Evolutionary conservation across 2,113 vertebrate species (phyloP), one percentile per base, ranked within the genome.

Genomic region (Uria aalge): DNA sequence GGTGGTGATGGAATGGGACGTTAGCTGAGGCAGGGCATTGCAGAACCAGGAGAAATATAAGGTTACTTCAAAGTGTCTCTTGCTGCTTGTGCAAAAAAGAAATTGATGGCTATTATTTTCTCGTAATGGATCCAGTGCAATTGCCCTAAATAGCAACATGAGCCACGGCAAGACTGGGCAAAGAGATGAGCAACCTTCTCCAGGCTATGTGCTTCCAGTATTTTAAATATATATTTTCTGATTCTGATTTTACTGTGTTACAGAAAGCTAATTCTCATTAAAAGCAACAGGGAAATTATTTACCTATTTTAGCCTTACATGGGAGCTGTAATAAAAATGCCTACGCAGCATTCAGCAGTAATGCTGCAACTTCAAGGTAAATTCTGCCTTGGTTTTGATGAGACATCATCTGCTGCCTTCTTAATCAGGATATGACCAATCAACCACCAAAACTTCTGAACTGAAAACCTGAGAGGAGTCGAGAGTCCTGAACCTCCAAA

Each of bases 191-290:
- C 71, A 57, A 2, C 77, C 20, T 74, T 15, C 47, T 36, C 60
- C 34, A n/a, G 19, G 0, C 38, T 0, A 0, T 6, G 11, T n/a
- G 60, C 55, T 68, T 52, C 73, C 69, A 43, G 76, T 6, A 34
- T 52, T 85, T 85, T 17, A 67, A 56, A 48, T 17, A 8, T 1
- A 1, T 36, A 6, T 72, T 36, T 48, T 47, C 68, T 60, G 27
- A 38, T 47, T 30, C 18, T n/a, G 56, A 27, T 55, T 69, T 79
- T 75, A 38, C 34, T 50, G 5, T 10, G 22, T 60, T 68, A 24
- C 32, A 38, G 20, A 8, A 66, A 57, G 64, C 53, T 81, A 57
- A 87, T 93, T 85, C 36, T 84, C 60, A 15, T 79, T 48, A 36
- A 68, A 69, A 69, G 38, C 40, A 67, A 5, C 26, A 43, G 23